Percentiles rank a stretch among this genome's conserved stretches.
These are phyloP conservation scores for Periplaneta americana DNA, from an alignment of 1,140 invertebrate genomes.

Conservation along the genomic window DNA sequence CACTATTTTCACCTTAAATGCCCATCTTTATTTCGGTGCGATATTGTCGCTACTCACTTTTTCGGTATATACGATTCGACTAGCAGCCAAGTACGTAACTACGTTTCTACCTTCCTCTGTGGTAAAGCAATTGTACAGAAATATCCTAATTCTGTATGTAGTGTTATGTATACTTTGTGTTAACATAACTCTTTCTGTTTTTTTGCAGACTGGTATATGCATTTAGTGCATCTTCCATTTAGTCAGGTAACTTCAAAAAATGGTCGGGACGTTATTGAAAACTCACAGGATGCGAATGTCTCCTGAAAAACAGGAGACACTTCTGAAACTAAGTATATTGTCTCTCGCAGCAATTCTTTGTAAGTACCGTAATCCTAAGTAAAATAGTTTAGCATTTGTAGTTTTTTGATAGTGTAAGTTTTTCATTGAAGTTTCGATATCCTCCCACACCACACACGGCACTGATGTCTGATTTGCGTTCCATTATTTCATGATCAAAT, in stretches of 20 bases:
- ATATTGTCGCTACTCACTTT: no score
- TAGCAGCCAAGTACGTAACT: no score
- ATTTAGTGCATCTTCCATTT: neutral
- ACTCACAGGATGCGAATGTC: conserved; percentile 42
- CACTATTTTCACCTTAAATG: no score
- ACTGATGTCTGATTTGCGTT: no score
- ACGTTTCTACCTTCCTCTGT: no score
- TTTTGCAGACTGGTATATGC: neutral
- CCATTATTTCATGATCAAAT: no score
- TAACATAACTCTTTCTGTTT: neutral
- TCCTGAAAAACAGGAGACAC: conserved; percentile 91
- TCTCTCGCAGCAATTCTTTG: conserved; percentile 88
- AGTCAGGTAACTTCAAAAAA: neutral
- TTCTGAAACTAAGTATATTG: conserved; percentile 87
- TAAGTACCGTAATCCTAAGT: conserved; percentile 49
- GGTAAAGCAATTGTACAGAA: neutral
- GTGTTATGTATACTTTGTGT: neutral
- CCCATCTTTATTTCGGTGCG: no score
- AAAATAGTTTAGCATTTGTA: no score
- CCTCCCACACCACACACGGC: no score
- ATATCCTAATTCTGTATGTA: neutral
- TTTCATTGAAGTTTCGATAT: no score
- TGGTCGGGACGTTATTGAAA: conserved; percentile 12
- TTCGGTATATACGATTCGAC: no score
- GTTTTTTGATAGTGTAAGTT: no score